Evolutionary conservation across 2,797 vertebrate genomes (phyloP).

Genomic region (Gambusia yucatana): DNA sequence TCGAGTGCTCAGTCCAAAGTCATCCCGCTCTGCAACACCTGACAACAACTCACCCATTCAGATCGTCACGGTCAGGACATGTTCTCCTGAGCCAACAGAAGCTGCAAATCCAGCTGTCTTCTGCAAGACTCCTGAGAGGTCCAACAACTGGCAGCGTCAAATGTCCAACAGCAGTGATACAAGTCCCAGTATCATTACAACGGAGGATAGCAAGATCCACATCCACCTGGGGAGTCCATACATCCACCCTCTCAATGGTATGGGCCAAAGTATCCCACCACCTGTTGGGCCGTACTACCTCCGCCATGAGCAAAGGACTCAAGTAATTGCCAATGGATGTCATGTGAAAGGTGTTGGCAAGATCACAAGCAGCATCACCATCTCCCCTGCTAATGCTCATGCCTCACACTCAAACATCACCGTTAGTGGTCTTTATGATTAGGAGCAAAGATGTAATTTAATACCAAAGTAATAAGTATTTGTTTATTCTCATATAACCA

Average conservation of each 20-base stretch:
- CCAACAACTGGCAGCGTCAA: slow-evolving; percentile 89
- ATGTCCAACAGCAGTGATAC: slow-evolving; percentile 85
- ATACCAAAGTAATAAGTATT: neutral
- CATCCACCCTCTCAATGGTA: slow-evolving; percentile 82
- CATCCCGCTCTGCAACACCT: slow-evolving; percentile 85
- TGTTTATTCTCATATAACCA: slow-evolving; percentile 7
- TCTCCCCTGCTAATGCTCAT: slow-evolving; percentile 78
- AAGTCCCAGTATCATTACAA: slow-evolving; percentile 90
- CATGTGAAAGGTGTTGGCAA: slow-evolving; percentile 89
- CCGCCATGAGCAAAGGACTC: slow-evolving; percentile 89
- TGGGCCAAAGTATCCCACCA: slow-evolving; percentile 71
- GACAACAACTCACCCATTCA: slow-evolving; percentile 91
- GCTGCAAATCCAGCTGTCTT: slow-evolving; percentile 82
- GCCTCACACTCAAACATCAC: slow-evolving; percentile 68
- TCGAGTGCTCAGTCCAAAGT: slow-evolving; percentile 85
- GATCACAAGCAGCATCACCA: slow-evolving; percentile 97
- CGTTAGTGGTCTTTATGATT: slow-evolving; percentile 71
- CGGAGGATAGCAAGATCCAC: slow-evolving; percentile 98
- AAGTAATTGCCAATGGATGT: slow-evolving; percentile 85
- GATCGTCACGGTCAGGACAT: slow-evolving; percentile 87
- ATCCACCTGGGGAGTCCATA: slow-evolving; percentile 95
- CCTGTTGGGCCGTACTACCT: slow-evolving; percentile 84
- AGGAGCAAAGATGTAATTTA: slow-evolving; percentile 19
- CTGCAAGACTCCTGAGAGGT: slow-evolving; percentile 87
- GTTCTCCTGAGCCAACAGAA: slow-evolving; percentile 87